Conservation (phyloP, 2,888 invertebrate genomes). For the Callyntrura sp. region DNA sequence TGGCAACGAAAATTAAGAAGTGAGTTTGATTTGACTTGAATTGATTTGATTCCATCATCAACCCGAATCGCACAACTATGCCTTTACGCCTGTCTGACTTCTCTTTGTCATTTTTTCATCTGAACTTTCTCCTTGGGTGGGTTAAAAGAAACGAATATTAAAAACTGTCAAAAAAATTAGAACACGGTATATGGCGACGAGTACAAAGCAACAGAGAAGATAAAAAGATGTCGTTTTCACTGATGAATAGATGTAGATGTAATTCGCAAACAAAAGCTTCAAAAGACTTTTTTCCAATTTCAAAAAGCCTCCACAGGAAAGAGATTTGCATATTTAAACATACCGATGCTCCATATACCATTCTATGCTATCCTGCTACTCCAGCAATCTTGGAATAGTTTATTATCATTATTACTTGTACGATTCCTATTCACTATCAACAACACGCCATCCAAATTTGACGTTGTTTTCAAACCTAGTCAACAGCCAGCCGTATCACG, state of each 20-base stretch:
- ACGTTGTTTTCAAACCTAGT: slow-evolving; percentile 35
- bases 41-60: no score
- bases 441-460: background rate
- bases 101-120: background rate
- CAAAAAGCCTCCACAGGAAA: slow-evolving; percentile 10
- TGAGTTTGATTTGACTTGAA: no score
- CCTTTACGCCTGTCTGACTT: no score
- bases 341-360: background rate
- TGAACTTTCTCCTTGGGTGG: slow-evolving; percentile 39
- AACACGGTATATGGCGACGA: slow-evolving; percentile 7
- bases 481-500: slow-evolving; percentile 20
- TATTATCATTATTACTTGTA: slow-evolving; percentile 28
- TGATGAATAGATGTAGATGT: slow-evolving; percentile 44
- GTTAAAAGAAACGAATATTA: slow-evolving; percentile 52
- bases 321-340: slow-evolving; percentile 30
- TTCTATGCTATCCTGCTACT: background rate
- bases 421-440: slow-evolving; percentile 17
- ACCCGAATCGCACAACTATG: no score
- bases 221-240: slow-evolving; percentile 52
- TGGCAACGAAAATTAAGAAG: no score
- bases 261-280: slow-evolving; percentile 17
- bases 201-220: background rate
- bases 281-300: slow-evolving; percentile 29
- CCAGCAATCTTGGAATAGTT: background rate
- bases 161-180: slow-evolving; percentile 62